phyloP scores from a whole-genome alignment of 2,113 vertebrate genomes.

The Macquaria ambigua region DNA sequence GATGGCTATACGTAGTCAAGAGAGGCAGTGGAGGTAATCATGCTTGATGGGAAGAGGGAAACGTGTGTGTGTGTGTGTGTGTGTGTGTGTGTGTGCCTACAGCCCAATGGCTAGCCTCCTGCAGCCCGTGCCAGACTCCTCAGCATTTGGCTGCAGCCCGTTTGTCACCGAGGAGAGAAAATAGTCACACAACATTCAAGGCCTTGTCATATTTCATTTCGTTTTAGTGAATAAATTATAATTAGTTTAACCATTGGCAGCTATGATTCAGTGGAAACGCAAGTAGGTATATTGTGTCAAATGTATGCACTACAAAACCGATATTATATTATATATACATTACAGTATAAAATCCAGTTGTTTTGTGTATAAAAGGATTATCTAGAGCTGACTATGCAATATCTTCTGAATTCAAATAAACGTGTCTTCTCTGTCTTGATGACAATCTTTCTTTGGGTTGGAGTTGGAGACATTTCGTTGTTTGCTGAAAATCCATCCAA shows the following conservation, averaged over 20 bases:
- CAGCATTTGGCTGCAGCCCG: constrained; percentile 61
- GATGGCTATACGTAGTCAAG: constrained; percentile 39
- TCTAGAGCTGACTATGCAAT: background rate
- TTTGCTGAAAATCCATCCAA: background rate
- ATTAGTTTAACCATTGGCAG: constrained; percentile 20
- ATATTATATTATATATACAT: too few relatives aligned
- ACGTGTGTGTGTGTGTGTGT: constrained; percentile 33
- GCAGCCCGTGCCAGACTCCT: constrained; percentile 74
- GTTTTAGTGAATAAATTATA: constrained; percentile 24
- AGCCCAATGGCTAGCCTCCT: constrained; percentile 59
- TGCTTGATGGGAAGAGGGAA: constrained; percentile 29
- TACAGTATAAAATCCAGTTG: background rate
- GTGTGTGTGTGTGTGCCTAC: constrained; percentile 44
- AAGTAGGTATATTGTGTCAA: background rate
- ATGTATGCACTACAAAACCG: background rate
- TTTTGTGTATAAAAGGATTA: background rate
- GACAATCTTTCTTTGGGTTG: background rate
- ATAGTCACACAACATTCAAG: constrained; percentile 43
- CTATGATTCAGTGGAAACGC: constrained; percentile 1
- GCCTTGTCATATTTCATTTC: constrained; percentile 51
- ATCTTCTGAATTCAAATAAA: background rate
- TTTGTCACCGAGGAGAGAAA: constrained; percentile 62
- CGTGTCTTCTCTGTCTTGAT: background rate
- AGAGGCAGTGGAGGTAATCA: constrained; percentile 46
- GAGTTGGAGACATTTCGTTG: background rate